Conservation (phyloP, 2,888 invertebrate genomes). For the Drosophila melanosoma region DNA sequence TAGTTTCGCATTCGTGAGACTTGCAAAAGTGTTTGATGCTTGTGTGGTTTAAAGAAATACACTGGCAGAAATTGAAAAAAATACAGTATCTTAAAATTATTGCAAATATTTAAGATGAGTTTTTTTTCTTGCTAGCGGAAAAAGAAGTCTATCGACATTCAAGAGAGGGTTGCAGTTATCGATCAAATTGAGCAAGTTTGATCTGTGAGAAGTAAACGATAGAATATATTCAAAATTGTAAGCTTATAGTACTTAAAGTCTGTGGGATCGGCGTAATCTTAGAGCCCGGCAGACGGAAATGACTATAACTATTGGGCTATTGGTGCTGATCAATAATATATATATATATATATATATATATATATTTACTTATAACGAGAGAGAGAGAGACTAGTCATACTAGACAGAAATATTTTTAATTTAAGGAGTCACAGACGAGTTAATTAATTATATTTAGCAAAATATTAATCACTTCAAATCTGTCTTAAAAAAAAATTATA, state of each 20-base stretch:
- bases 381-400: background rate
- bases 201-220: background rate
- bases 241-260: background rate
- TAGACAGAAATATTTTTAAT: background rate
- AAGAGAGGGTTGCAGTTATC: no score
- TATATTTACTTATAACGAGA: background rate
- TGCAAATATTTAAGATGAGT: background rate
- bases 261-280: background rate
- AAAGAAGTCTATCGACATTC: background rate
- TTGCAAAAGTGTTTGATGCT: slow-evolving; percentile 43
- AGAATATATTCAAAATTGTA: background rate
- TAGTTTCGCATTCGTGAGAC: slow-evolving; percentile 45
- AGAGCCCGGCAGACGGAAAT: background rate
- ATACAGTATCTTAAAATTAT: background rate
- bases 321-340: background rate
- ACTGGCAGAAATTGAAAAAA: slow-evolving; percentile 30
- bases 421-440: fast-evolving
- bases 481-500: background rate
- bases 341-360: background rate
- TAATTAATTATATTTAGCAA: background rate
- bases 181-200: background rate
- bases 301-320: background rate
- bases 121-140: background rate
- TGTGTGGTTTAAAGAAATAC: slow-evolving; percentile 17
- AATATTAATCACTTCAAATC: background rate